Evolutionary conservation across 2,888 invertebrate genomes (phyloP).

Genomic region (Carcina quercana): DNA sequence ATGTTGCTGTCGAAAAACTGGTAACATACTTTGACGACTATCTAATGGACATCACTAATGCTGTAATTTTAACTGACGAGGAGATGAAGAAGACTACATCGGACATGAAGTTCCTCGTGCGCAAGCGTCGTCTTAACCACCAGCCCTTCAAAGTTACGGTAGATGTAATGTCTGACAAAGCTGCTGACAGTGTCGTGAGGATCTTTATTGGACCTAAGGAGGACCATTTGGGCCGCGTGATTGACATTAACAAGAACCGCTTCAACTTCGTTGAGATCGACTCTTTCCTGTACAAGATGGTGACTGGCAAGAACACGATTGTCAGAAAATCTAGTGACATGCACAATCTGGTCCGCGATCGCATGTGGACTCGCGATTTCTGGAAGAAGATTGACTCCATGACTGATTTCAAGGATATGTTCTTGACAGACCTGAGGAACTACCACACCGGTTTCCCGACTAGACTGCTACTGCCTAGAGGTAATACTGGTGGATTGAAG

Average conservation of each 20-base stretch:
- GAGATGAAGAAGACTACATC: conserved; percentile 63
- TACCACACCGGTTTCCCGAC: conserved; percentile 80
- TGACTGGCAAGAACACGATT: conserved; percentile 78
- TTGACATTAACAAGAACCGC: conserved; percentile 75
- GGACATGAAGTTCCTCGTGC: conserved; percentile 67
- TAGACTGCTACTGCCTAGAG: conserved; percentile 82
- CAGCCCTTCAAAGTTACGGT: conserved; percentile 75
- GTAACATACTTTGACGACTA: conserved; percentile 81
- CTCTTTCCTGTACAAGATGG: conserved; percentile 75
- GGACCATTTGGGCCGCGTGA: conserved; percentile 70
- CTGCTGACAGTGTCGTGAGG: conserved; percentile 76
- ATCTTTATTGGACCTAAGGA: conserved; percentile 81
- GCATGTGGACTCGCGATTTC: conserved; percentile 77
- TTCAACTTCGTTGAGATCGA: conserved; percentile 79
- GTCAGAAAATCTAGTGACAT: conserved; percentile 78
- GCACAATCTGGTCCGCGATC: conserved; percentile 78
- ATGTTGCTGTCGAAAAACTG: conserved; percentile 77
- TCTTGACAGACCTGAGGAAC: conserved; percentile 49
- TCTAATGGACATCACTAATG: conserved; percentile 78
- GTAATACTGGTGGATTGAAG: conserved; percentile 78
- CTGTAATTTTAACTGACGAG: conserved; percentile 58
- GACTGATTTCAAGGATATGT: conserved; percentile 43
- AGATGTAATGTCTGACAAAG: conserved; percentile 71
- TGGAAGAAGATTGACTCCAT: conserved; percentile 77
- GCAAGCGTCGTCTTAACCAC: conserved; percentile 78